Evolutionary conservation across 2,797 vertebrate genomes (phyloP).

Genomic region (Sorex maritimensis): DNA sequence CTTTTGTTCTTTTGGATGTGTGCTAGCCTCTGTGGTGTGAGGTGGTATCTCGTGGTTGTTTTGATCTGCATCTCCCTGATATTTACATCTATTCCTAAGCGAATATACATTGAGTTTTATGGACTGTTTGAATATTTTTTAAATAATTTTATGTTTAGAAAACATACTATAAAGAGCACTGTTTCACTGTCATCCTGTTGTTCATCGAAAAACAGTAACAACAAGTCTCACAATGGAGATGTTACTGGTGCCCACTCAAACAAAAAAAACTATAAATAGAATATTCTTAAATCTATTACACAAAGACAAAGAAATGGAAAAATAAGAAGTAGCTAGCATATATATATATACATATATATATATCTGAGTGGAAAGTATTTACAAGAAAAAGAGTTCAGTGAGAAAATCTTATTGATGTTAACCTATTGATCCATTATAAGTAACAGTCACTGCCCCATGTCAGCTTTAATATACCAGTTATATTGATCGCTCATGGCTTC

Average conservation of each 20-base stretch:
- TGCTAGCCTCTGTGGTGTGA: too few species aligned
- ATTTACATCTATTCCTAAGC: not conserved
- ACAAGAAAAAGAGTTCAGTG: not conserved
- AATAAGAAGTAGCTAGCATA: not conserved
- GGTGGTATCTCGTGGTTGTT: too few species aligned
- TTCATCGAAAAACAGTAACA: too few species aligned
- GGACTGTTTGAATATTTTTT: conserved; percentile 45
- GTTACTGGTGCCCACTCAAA: too few species aligned
- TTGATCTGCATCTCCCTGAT: too few species aligned
- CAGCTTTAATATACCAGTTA: not conserved
- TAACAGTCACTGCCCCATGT: not conserved
- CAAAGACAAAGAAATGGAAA: not conserved
- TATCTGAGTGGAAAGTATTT: not conserved
- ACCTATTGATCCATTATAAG: not conserved
- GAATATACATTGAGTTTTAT: not conserved
- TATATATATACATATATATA: not conserved
- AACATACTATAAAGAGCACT: not conserved
- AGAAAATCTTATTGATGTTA: not conserved
- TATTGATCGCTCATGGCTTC: not conserved
- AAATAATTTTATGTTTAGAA: conserved; percentile 37
- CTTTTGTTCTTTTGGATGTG: too few species aligned
- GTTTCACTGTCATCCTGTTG: too few species aligned
- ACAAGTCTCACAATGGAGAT: too few species aligned
- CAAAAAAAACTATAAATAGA: not conserved
- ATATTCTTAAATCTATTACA: not conserved